Conservation (phyloP, 2,888 invertebrate genomes). For the Ophioninae sp. region DNA sequence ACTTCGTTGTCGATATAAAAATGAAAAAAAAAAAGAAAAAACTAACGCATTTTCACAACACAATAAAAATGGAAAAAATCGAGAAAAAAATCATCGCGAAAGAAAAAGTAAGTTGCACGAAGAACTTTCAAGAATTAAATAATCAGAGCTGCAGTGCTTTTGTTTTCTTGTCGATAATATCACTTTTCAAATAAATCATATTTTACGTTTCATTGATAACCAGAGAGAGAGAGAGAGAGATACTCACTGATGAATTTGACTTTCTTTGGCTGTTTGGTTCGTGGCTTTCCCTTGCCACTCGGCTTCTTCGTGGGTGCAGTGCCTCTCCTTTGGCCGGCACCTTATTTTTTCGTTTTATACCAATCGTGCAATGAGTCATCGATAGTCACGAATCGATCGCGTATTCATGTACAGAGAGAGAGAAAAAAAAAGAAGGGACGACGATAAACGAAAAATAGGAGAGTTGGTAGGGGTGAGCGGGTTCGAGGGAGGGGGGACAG, state of each 20-base stretch:
- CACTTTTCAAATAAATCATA: background rate
- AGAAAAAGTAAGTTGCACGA: background rate
- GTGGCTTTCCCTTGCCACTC: constrained; percentile 87
- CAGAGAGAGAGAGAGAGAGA: constrained; percentile 8
- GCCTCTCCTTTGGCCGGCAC: constrained; percentile 79
- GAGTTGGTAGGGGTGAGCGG: background rate
- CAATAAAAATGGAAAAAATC: background rate
- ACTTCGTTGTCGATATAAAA: no score
- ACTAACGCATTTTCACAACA: background rate
- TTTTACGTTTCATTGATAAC: background rate
- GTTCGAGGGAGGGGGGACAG: background rate
- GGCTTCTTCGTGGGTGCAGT: constrained; percentile 91
- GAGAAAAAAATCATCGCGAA: background rate
- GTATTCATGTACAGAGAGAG: background rate
- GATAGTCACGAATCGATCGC: background rate
- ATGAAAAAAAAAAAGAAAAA: background rate
- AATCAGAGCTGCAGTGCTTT: constrained; percentile 43
- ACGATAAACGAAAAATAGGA: background rate
- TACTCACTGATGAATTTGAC: constrained; percentile 96
- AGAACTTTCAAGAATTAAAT: background rate
- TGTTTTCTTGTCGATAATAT: background rate
- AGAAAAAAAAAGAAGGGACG: background rate
- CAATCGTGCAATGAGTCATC: constrained; percentile 42
- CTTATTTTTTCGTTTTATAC: constrained; percentile 10
- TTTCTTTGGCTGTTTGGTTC: constrained; percentile 94